These are phyloP conservation scores for Tangara arthus DNA, from an alignment of 2,797 vertebrate species.

Conservation along the genomic window DNA sequence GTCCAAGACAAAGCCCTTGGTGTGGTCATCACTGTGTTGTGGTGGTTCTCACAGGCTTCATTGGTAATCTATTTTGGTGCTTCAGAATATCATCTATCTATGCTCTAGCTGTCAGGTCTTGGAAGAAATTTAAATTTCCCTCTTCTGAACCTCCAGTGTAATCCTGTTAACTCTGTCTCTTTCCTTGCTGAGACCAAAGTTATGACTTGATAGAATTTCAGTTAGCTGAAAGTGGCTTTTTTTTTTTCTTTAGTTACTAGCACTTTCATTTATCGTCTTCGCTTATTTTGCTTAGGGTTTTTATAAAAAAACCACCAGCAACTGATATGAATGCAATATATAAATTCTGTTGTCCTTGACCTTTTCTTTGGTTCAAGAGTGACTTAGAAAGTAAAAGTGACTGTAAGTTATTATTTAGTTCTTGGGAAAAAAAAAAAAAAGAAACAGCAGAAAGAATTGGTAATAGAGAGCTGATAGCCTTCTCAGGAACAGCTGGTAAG, in stretches of 20 bases:
- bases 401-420: background rate
- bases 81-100: background rate
- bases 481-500: background rate
- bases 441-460: background rate
- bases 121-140: background rate
- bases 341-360: background rate
- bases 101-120: background rate
- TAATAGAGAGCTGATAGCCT: background rate
- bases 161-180: background rate
- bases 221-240: background rate
- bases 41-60: background rate
- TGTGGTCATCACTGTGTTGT: rapidly evolving
- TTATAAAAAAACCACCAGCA: rapidly evolving
- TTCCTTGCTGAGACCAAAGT: background rate
- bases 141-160: background rate
- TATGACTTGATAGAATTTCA: background rate
- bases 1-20: background rate
- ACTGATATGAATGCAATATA: background rate
- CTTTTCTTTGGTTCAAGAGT: background rate
- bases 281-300: background rate
- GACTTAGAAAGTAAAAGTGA: background rate
- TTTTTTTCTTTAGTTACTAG: background rate
- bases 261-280: background rate
- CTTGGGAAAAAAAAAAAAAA: background rate
- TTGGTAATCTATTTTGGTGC: background rate